Evolutionary conservation across 2,113 vertebrate genomes (phyloP), one percentile per base, ranked within the genome.

Genomic region (Turdus rufiventris): DNA sequence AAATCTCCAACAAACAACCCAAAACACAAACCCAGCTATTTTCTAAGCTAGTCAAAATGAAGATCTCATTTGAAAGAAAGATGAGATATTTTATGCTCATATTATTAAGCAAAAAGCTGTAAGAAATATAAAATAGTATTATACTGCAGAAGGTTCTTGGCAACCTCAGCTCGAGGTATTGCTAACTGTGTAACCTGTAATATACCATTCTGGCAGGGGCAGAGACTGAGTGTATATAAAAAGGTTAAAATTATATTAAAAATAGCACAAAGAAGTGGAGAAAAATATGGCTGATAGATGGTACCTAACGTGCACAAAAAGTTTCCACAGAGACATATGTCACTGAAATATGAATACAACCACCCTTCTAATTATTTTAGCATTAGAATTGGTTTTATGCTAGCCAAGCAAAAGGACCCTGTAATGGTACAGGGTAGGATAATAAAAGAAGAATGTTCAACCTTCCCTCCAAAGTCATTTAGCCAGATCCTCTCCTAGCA

Each of bases 381-480:
- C 58, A 91, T 96, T 92, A 78, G 70, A 89, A 91, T 36, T 89
- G 74, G 38, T 48, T 91, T 91, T 82, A 75, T 68, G 42, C 45
- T 93, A 66, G 91, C 81, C 89, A 91, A 73, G 78, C 4, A 7
- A 95, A 94, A 91, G 54, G 66, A 82, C 50, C 34, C 77, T 66
- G 66, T 85, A 95, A 96, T 65, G 45, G 70, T 91, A 76, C 89
- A 83, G 87, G n/a, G 51, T 85, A 93, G 77, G 70, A 74, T 92
- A 94, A 95, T 96, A 95, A 96, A 95, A 96, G 45, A 93, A 91
- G 47, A 95, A 95, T 94, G 67, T 76, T 91, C 61, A 89, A 73
- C 66, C 87, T 94, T 95, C 81, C 54, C 67, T 89, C 89, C 87
- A 76, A 91, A 91, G 8, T 75, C 29, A 85, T 91, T 96, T 62